Conservation (phyloP, 2,797 vertebrate species). For the Ctenopoma kingsleyae region DNA sequence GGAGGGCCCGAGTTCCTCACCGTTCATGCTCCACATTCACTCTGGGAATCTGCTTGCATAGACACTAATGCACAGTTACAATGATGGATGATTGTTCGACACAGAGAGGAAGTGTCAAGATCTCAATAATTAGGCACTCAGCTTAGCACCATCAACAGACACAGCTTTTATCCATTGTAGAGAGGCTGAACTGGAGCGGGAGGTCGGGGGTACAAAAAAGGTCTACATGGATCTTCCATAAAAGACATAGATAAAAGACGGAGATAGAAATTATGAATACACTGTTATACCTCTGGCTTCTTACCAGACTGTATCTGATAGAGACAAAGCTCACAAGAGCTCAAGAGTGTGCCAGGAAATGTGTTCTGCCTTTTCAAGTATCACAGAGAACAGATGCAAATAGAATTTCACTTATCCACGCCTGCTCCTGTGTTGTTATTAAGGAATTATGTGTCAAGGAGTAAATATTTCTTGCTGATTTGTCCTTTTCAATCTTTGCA, state of each 20-base stretch:
- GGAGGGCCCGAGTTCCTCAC: constrained; percentile 58
- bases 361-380: constrained; percentile 26
- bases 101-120: constrained; percentile 80
- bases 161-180: constrained; percentile 54
- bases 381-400: constrained; percentile 60
- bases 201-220: constrained; percentile 21
- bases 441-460: constrained; percentile 60
- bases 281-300: constrained; percentile 30
- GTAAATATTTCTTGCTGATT: constrained; percentile 53
- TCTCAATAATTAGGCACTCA: constrained; percentile 85
- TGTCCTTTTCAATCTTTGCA: constrained; percentile 32
- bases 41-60: constrained; percentile 61
- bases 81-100: constrained; percentile 83
- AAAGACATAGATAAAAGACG: constrained; percentile 39
- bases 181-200: constrained; percentile 18
- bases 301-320: constrained; percentile 26
- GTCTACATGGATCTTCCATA: constrained; percentile 39
- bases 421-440: constrained; percentile 51
- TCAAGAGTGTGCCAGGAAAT: constrained; percentile 11
- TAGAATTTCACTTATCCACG: constrained; percentile 31
- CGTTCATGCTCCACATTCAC: constrained; percentile 70
- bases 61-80: constrained; percentile 83
- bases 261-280: constrained; percentile 41
- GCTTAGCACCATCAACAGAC: constrained; percentile 68
- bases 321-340: constrained; percentile 22